A percentile compares a stretch with the other conserved stretches of the same genome.
phyloP scores from a whole-genome alignment of 2,797 vertebrate species.

The Chelmon rostratus region DNA sequence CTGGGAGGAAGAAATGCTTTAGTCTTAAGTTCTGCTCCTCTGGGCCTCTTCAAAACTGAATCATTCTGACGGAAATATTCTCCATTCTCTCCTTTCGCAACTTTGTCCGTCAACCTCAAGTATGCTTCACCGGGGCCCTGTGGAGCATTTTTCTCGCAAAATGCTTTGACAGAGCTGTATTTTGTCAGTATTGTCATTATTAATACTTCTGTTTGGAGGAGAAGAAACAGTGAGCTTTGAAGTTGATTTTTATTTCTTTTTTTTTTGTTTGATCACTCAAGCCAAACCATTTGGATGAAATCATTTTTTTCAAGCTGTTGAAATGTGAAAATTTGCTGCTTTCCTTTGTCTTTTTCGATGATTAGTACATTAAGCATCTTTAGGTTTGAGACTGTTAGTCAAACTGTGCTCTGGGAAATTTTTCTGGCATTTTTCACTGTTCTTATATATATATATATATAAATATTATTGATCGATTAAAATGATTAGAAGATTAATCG shows the following conservation, averaged over 20 bases:
- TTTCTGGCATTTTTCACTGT: no score
- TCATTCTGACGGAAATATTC: constrained; percentile 54
- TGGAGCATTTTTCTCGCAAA: constrained; percentile 26
- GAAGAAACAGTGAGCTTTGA: constrained; percentile 1
- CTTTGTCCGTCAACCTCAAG: constrained; percentile 58
- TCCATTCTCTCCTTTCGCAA: constrained; percentile 46
- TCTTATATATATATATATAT: no score
- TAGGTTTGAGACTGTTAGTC: neutral
- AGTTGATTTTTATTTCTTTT: neutral
- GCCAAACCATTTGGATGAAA: neutral
- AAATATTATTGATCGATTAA: no score
- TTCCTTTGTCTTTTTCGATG: neutral
- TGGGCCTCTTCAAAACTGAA: constrained; percentile 57
- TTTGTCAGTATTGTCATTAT: constrained; percentile 32
- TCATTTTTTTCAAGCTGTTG: neutral
- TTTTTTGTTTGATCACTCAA: neutral
- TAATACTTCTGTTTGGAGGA: constrained; percentile 16
- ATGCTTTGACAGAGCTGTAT: constrained; percentile 27
- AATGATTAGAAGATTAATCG: no score
- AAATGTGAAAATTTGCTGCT: neutral
- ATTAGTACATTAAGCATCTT: neutral
- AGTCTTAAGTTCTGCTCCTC: constrained; percentile 46
- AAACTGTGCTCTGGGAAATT: neutral
- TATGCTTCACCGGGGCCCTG: constrained; percentile 27
- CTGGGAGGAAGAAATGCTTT: constrained; percentile 66